phyloP scores from a whole-genome alignment of 2,797 vertebrate species.

The Meriones psammophilus region DNA sequence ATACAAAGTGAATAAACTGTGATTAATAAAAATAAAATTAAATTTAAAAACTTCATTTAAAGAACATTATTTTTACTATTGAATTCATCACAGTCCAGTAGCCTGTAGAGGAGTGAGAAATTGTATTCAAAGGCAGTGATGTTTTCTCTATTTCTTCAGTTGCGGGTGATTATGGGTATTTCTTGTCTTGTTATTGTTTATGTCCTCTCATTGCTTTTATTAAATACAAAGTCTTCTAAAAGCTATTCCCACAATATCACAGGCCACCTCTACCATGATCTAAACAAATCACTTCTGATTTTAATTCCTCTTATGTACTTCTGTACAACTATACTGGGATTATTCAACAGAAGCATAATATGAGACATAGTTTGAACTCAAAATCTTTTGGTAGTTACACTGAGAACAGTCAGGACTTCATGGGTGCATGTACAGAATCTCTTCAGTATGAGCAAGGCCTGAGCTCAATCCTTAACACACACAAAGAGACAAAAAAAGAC shows the following conservation, averaged over 20 bases:
- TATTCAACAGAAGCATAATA: not conserved
- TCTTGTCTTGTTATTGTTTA: not conserved
- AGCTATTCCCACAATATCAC: not conserved
- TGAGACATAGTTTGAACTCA: not conserved
- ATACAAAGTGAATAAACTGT: too few species aligned
- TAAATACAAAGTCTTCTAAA: conserved; percentile 47
- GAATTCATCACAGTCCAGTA: not conserved
- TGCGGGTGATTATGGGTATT: not conserved
- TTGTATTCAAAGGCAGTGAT: not conserved
- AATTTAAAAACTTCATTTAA: not conserved
- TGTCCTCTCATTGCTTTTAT: not conserved
- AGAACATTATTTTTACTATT: conserved; percentile 35
- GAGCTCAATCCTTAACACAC: not conserved
- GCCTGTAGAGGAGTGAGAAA: not conserved
- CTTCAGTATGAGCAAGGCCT: not conserved
- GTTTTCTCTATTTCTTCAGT: not conserved
- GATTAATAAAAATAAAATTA: not conserved
- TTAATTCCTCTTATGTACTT: not conserved
- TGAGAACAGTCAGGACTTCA: not conserved
- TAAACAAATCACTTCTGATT: not conserved
- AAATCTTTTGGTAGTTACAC: not conserved
- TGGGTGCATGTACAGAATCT: too few species aligned
- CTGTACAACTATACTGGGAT: too few species aligned
- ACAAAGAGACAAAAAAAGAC: not conserved
- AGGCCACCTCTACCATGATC: not conserved